phyloP scores from a whole-genome alignment of 2,797 vertebrate species.

The Carapus acus region DNA sequence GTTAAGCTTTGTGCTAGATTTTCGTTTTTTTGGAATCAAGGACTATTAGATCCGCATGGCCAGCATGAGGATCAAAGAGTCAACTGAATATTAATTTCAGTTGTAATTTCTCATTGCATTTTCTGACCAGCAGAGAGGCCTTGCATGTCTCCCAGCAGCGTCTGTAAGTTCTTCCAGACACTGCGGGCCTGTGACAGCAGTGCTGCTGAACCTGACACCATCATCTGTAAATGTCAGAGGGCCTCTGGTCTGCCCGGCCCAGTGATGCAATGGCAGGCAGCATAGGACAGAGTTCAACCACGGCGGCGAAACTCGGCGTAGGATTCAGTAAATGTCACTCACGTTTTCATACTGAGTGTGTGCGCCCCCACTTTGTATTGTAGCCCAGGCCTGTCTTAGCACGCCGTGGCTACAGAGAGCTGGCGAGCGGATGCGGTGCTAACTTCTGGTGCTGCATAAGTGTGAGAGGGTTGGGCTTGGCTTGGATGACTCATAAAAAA shows the following conservation, averaged over 20 bases:
- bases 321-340: constrained; percentile 34
- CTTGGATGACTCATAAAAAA: constrained; percentile 10
- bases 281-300: constrained; percentile 47
- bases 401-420: background rate
- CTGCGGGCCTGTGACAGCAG: no score
- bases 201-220: constrained; percentile 49
- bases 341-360: background rate
- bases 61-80: no score
- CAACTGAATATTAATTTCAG: no score
- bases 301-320: constrained; percentile 2
- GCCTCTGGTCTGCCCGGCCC: constrained; percentile 29
- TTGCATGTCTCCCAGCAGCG: background rate
- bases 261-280: constrained; percentile 26
- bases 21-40: no score
- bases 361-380: background rate
- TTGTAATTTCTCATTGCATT: no score
- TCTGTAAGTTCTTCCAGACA: no score
- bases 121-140: no score
- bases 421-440: background rate
- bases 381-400: constrained; percentile 18
- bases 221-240: constrained; percentile 65
- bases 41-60: no score
- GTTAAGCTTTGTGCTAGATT: no score
- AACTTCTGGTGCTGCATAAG: constrained; percentile 11
- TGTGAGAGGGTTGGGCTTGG: background rate